Evolutionary conservation across 2,888 invertebrate species (phyloP).

Genomic region (Lissonota sp.): DNA sequence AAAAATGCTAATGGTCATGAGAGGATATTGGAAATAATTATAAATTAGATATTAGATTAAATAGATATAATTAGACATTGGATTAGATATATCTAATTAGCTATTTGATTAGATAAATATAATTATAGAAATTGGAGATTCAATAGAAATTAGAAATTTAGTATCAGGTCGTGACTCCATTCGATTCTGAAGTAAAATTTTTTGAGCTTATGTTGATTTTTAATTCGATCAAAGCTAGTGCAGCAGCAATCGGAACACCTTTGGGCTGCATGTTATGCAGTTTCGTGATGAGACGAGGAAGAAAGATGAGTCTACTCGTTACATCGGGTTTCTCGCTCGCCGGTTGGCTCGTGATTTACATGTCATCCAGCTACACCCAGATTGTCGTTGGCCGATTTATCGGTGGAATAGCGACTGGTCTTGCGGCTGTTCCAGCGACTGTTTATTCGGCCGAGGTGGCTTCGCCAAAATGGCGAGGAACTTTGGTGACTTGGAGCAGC

Average conservation of each 20-base stretch:
- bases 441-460: constrained; percentile 86
- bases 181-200: too few relatives aligned
- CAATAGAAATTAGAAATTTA: too few relatives aligned
- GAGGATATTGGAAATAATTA: too few relatives aligned
- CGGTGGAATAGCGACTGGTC: constrained; percentile 85
- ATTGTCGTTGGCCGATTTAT: constrained; percentile 84
- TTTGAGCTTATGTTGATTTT: too few relatives aligned
- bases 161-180: too few relatives aligned
- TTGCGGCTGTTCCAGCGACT: constrained; percentile 85
- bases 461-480: constrained; percentile 83
- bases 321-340: constrained; percentile 84
- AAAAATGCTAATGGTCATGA: too few relatives aligned
- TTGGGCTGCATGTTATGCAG: constrained; percentile 85
- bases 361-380: constrained; percentile 81
- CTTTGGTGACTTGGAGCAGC: constrained; percentile 86
- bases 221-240: too few relatives aligned
- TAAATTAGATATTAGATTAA: too few relatives aligned
- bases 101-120: too few relatives aligned
- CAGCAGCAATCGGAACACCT: constrained; percentile 85
- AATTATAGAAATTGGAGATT: too few relatives aligned
- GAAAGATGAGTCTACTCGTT: constrained; percentile 83
- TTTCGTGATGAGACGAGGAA: constrained; percentile 85
- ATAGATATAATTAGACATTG: too few relatives aligned
- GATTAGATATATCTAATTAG: too few relatives aligned
- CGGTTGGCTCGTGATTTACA: constrained; percentile 85